phyloP scores from a whole-genome alignment of 1,140 invertebrate genomes.

The Leucophenga varia region DNA sequence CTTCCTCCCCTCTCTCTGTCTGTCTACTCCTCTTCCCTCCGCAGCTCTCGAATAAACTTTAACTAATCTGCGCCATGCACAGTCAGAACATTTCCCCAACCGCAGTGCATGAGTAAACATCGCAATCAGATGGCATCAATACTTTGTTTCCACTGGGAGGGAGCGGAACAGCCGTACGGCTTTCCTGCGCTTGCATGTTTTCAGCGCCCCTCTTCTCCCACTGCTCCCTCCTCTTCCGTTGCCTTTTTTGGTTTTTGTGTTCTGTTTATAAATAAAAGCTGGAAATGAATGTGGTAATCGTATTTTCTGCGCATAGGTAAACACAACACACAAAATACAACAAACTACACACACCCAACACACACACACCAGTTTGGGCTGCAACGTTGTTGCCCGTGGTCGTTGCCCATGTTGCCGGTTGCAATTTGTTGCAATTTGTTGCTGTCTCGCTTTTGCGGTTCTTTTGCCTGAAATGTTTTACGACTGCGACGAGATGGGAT shows the following conservation, averaged over 20 bases:
- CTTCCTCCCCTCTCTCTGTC: too few species aligned
- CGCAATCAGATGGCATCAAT: conserved; percentile 36
- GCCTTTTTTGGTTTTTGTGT: conserved; percentile 4
- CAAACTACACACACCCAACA: conserved; percentile 26
- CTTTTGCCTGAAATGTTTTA: conserved; percentile 42
- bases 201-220: conserved; percentile 3
- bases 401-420: conserved; percentile 21
- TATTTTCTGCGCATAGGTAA: conserved; percentile 38
- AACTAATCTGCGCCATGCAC: conserved; percentile 37
- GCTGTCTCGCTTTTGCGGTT: conserved; percentile 30
- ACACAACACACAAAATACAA: conserved; percentile 29
- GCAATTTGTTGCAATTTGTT: conserved; percentile 43
- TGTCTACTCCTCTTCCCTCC: too few species aligned
- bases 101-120: conserved; percentile 27
- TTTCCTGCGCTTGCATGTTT: too few species aligned
- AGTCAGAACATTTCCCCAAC: conserved; percentile 6
- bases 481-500: conserved; percentile 31
- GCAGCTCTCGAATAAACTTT: conserved; percentile 32
- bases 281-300: conserved; percentile 25
- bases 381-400: conserved; percentile 20
- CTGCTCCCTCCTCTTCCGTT: conserved; percentile 8
- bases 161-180: conserved; percentile 12
- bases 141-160: conserved; percentile 12
- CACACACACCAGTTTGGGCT: conserved; percentile 3
- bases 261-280: conserved; percentile 39